Evolutionary conservation across 2,113 vertebrate species (phyloP).

Genomic region (Lutjanus erythropterus): DNA sequence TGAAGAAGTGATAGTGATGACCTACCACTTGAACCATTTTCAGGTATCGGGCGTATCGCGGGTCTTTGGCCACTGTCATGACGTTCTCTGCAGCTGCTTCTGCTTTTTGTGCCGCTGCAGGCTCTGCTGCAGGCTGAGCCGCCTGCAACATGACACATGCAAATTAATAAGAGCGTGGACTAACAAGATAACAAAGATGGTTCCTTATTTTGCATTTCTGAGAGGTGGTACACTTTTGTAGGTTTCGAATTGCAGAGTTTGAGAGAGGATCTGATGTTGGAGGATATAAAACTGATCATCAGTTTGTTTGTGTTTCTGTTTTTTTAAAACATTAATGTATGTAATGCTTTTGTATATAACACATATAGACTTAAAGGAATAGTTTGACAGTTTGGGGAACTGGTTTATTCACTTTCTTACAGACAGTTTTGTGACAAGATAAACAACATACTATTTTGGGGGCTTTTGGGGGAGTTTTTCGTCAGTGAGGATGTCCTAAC

Average conservation of each 20-base stretch:
- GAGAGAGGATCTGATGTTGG: no score
- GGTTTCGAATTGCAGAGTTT: background rate
- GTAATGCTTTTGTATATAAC: no score
- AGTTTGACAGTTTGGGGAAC: no score
- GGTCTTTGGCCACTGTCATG: constrained; percentile 94
- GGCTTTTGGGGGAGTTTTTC: no score
- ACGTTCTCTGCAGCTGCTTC: constrained; percentile 83
- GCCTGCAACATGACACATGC: constrained; percentile 55
- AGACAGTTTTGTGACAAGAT: no score
- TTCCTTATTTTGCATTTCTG: background rate
- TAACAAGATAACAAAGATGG: background rate
- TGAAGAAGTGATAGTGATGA: constrained; percentile 7
- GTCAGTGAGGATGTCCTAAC: no score
- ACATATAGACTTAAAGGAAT: no score
- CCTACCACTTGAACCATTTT: constrained; percentile 99
- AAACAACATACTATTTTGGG: no score
- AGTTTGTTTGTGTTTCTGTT: no score
- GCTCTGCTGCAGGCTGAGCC: constrained; percentile 54
- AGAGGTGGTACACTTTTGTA: no score
- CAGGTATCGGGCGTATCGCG: constrained; percentile 95
- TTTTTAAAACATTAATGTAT: no score
- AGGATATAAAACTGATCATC: background rate
- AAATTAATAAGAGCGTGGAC: background rate
- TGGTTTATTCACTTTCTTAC: no score
- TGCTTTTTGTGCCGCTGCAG: constrained; percentile 50